Conservation (phyloP, 2,888 invertebrate species). For the Cancer borealis region DNA sequence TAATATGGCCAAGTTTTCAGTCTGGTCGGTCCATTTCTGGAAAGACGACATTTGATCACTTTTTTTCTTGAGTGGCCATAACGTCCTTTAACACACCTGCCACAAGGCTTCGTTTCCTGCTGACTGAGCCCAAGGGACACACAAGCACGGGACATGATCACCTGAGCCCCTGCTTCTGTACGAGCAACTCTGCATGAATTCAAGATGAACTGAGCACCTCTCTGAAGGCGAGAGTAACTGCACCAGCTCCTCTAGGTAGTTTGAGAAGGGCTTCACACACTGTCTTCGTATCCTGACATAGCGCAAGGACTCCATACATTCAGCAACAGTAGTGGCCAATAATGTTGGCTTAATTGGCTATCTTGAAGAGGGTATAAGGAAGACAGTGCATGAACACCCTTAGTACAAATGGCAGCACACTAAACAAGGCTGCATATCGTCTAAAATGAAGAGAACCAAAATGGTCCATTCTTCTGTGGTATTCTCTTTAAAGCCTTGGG, state of each 20-base stretch:
- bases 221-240: slow-evolving; percentile 53
- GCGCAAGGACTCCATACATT: slow-evolving; percentile 54
- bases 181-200: slow-evolving; percentile 56
- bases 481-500: slow-evolving; percentile 22
- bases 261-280: slow-evolving; percentile 53
- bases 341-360: slow-evolving; percentile 48
- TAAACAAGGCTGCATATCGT: slow-evolving; percentile 55
- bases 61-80: slow-evolving; percentile 52
- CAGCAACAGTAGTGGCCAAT: slow-evolving; percentile 38
- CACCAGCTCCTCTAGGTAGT: slow-evolving; percentile 39
- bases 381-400: slow-evolving; percentile 64
- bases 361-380: slow-evolving; percentile 33
- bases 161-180: slow-evolving; percentile 71
- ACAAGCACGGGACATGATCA: slow-evolving; percentile 73
- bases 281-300: slow-evolving; percentile 54
- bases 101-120: slow-evolving; percentile 61
- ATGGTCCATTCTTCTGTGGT: slow-evolving; percentile 51
- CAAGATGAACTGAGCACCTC: slow-evolving; percentile 58
- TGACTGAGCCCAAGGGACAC: slow-evolving; percentile 59
- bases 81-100: slow-evolving; percentile 60
- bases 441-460: slow-evolving; percentile 53
- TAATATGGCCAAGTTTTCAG: slow-evolving; percentile 57
- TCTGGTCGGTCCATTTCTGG: slow-evolving; percentile 62
- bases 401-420: slow-evolving; percentile 62
- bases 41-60: slow-evolving; percentile 48